Conservation (phyloP, 2,797 vertebrate species). For the Manis pentadactyla region DNA sequence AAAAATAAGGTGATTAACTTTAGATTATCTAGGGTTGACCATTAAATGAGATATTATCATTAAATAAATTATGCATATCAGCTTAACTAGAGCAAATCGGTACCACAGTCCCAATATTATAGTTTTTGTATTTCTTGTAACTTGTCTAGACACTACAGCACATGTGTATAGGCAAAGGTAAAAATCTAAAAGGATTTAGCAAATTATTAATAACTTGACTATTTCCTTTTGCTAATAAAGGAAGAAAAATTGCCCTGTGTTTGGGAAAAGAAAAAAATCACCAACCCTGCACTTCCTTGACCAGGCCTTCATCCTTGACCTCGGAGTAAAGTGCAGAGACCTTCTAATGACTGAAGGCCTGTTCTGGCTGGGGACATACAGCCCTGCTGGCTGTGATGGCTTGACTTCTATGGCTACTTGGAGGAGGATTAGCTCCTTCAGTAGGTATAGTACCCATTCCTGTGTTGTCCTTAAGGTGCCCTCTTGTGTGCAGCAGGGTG, state of each 20-base stretch:
- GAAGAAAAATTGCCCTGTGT: background rate
- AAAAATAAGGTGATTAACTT: background rate
- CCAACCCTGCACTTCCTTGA: background rate
- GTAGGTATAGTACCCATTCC: too few species aligned
- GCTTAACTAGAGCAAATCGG: background rate
- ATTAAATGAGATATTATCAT: background rate
- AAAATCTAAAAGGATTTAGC: background rate
- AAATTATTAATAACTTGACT: constrained; percentile 1
- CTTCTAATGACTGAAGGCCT: background rate
- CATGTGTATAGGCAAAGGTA: background rate
- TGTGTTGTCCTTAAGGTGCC: background rate
- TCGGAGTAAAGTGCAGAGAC: background rate
- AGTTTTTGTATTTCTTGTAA: background rate
- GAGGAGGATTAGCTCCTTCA: background rate
- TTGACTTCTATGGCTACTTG: background rate
- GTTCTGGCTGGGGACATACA: background rate
- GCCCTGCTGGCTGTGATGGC: background rate
- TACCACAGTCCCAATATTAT: background rate
- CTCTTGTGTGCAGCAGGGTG: background rate
- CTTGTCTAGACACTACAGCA: background rate
- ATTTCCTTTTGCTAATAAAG: constrained; percentile 18
- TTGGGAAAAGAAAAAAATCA: background rate
- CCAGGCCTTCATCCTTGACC: background rate
- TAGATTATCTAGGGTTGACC: background rate
- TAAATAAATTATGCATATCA: background rate